Base-by-base conservation (phyloP, 2,113 vertebrate genomes). In the Pteropus alecto region DNA sequence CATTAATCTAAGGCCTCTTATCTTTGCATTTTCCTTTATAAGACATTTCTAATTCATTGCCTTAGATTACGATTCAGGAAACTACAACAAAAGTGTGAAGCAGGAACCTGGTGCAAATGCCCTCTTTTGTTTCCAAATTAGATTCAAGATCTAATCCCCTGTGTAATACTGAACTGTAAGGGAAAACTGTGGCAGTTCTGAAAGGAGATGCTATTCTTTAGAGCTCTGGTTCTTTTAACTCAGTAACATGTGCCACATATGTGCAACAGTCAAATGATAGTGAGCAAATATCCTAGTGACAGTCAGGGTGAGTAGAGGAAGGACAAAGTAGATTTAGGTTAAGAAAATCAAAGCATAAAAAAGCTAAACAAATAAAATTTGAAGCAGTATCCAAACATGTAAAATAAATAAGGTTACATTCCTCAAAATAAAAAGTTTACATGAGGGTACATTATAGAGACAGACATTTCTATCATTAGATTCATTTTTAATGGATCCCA, bases 61-160 rank as follows among this genome's bases (percentile, higher is more conserved):
- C 78, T 93, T 94, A 88, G 86, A 77, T 82, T 87, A 78, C 10
- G 26, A 91, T 77, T 88, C 41, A 89, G 73, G 56, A 86, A 85
- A 51, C 35, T 38, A 43, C 46, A 18, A 41, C 1, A 9, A 16
- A 56, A 68, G 16, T n/a, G 7, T 41, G 41, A 94, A 73, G 7
- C 58, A 93, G 4, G 46, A 94, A 77, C 26, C 21, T 67, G 16
- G 8, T 82, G 71, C 16, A 82, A 91, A 81, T 68, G 58, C 58
- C 61, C 30, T 93, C 61, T 92, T 79, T 48, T 71, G 13, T 65
- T 93, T 97, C 93, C 84, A 92, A 79, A 74, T 51, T 83, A 90
- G n/a, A n/a, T 90, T 97, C 38, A 76, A 63, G 58, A 90, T 35
- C 54, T 85, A 58, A 48, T 61, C 26, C 41, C 28, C 35, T 61